A percentile compares a stretch with the other conserved stretches of the same genome.
Evolutionary conservation across 1,140 invertebrate species (phyloP).

Genomic region (Gyrodactylus salaris): DNA sequence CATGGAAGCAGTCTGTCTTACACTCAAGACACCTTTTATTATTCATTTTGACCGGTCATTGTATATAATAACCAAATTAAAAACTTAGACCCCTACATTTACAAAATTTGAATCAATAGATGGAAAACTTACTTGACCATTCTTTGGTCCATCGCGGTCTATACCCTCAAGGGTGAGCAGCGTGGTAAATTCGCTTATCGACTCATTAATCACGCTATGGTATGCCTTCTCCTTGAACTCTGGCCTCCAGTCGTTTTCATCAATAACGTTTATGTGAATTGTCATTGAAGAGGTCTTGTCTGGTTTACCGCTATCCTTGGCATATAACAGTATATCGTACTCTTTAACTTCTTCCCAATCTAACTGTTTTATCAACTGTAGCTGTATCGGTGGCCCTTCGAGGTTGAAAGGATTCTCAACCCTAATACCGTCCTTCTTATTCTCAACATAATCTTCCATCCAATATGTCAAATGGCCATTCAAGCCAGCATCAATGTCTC

Average conservation of each 20-base stretch:
- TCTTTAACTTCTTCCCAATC: background rate
- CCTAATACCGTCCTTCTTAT: background rate
- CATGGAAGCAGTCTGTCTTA: too few species aligned
- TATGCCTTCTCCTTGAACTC: background rate
- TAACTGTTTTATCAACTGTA: background rate
- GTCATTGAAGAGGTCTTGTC: background rate
- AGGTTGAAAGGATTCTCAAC: background rate
- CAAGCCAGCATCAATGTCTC: background rate
- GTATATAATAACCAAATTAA: too few species aligned
- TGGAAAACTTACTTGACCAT: background rate
- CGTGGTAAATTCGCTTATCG: background rate
- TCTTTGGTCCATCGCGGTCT: background rate
- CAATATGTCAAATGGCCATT: background rate
- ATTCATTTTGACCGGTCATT: too few species aligned
- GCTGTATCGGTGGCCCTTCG: background rate
- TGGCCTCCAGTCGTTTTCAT: background rate
- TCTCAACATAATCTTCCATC: background rate
- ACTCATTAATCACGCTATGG: background rate
- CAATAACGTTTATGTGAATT: background rate
- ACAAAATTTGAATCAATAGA: too few species aligned
- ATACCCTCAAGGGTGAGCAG: background rate
- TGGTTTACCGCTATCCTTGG: background rate
- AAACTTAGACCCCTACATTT: too few species aligned
- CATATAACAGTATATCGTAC: background rate
- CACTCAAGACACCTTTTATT: too few species aligned